Evolutionary conservation across 2,888 invertebrate species (phyloP).

Genomic region (Phrixothrix hirtus): DNA sequence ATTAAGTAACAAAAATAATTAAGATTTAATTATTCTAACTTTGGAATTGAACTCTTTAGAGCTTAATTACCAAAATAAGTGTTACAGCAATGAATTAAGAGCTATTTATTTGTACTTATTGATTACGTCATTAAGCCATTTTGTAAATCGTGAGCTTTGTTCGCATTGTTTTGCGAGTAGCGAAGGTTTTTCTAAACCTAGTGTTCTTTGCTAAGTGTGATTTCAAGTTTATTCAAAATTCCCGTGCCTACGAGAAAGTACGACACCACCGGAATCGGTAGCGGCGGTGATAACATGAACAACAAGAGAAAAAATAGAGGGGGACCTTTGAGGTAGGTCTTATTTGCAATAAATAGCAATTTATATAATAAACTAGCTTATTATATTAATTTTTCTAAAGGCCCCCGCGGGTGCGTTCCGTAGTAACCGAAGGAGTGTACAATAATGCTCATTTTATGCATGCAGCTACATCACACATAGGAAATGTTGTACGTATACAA

Average conservation of each 20-base stretch:
- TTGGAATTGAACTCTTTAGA: slow-evolving; percentile 2
- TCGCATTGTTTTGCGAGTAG: slow-evolving; percentile 37
- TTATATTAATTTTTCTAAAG: too few species aligned
- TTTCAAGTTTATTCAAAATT: slow-evolving; percentile 65
- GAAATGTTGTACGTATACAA: slow-evolving; percentile 78
- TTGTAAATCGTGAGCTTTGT: slow-evolving; percentile 51
- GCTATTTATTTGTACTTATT: slow-evolving; percentile 45
- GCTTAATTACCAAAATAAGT: background rate
- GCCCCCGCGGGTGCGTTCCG: slow-evolving; percentile 70
- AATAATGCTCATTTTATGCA: slow-evolving; percentile 90
- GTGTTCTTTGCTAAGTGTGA: slow-evolving; percentile 38
- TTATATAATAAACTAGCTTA: too few species aligned
- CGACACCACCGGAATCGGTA: slow-evolving; percentile 79
- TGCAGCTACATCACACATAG: slow-evolving; percentile 83
- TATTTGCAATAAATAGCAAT: too few species aligned
- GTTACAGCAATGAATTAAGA: slow-evolving; percentile 18
- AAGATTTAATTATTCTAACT: slow-evolving; percentile 12
- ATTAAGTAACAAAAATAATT: slow-evolving; percentile 17
- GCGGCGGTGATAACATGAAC: slow-evolving; percentile 71
- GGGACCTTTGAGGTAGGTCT: slow-evolving; percentile 71
- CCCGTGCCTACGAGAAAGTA: slow-evolving; percentile 83
- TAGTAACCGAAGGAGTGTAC: slow-evolving; percentile 84
- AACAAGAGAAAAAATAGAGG: slow-evolving; percentile 85
- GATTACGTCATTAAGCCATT: slow-evolving; percentile 57
- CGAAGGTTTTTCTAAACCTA: slow-evolving; percentile 45